Conservation (phyloP, 2,797 vertebrate species). For the Poeciliopsis gracilis region DNA sequence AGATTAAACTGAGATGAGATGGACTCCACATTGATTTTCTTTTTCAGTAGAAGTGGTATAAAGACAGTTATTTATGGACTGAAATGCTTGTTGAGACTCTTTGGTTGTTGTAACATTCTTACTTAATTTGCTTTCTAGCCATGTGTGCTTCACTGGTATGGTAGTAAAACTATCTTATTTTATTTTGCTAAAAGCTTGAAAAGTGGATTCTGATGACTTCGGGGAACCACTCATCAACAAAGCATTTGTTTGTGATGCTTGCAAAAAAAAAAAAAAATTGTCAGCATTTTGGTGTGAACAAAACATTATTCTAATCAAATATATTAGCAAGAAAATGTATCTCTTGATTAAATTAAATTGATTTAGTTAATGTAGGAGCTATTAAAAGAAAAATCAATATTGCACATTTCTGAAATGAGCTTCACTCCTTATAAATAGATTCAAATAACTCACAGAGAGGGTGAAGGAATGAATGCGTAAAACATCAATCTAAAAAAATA, state of each 20-base stretch:
- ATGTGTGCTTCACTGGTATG: neutral
- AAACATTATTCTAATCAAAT: neutral
- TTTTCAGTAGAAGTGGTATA: neutral
- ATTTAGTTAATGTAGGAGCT: neutral
- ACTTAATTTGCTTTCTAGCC: neutral
- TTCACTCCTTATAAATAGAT: neutral
- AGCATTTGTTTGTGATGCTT: neutral
- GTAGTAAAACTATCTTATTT: neutral
- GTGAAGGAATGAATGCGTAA: neutral
- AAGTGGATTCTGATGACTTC: neutral
- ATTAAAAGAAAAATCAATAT: neutral
- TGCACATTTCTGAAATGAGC: neutral
- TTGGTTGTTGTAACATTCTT: neutral
- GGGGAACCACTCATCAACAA: neutral
- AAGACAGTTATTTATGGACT: neutral
- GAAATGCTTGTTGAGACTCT: neutral
- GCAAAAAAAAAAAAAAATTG: neutral
- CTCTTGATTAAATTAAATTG: neutral
- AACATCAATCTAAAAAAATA: neutral
- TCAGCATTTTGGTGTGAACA: neutral
- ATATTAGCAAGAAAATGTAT: too few species aligned
- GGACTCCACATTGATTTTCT: neutral
- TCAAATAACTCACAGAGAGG: neutral
- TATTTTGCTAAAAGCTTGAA: neutral
- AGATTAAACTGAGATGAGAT: neutral